A percentile compares a stretch with the other conserved stretches of the same genome.
Conservation (phyloP, 2,113 vertebrate genomes). For the Archilochus colubris region DNA sequence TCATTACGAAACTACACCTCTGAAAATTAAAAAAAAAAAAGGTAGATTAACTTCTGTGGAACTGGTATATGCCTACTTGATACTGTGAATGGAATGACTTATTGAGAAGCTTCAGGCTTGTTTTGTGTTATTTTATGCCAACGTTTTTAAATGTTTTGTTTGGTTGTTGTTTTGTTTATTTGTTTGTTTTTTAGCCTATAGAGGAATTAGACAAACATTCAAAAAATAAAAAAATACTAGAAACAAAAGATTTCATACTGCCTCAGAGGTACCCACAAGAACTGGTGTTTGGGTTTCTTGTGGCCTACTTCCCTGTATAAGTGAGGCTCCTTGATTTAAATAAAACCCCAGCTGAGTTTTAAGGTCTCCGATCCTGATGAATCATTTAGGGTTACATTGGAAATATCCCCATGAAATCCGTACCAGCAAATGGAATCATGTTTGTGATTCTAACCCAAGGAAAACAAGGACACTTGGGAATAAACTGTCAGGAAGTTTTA, state of each 20-base stretch:
- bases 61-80: neutral
- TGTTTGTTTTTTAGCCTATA: neutral
- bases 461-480: neutral
- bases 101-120: neutral
- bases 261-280: neutral
- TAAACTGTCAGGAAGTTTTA: neutral
- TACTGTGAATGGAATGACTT: neutral
- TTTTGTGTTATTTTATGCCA: neutral
- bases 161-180: too few species aligned
- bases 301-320: neutral
- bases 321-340: neutral
- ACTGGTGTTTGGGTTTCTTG: neutral
- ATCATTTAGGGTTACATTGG: neutral
- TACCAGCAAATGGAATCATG: neutral
- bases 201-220: neutral
- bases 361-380: neutral
- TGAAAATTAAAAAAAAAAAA: neutral
- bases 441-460: neutral
- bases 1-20: neutral
- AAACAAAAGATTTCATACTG: neutral
- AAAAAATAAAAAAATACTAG: neutral
- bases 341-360: neutral
- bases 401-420: neutral
- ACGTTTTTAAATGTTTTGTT: neutral
- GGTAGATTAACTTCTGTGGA: neutral